Base-by-base conservation (phyloP, 1,140 invertebrate species). In the Brachionus calyciflorus region DNA sequence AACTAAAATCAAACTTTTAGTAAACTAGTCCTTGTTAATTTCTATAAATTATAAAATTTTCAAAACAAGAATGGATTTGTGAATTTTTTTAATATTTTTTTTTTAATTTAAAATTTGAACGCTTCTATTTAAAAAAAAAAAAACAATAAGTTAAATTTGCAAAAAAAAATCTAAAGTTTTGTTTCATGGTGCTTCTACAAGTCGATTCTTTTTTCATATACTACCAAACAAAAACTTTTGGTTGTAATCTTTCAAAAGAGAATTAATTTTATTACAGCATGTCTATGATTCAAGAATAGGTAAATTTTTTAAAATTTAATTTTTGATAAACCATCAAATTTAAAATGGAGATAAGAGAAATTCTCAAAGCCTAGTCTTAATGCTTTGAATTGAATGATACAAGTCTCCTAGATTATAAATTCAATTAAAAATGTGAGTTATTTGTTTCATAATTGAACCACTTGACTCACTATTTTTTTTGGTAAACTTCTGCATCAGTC, bases 381-480 rank as follows among this genome's bases (percentile, higher is more conserved):
- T 73, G 69, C 60, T 65, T 65, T 65, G 69, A 21, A 40, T 73
- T 19, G 46, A 73, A 51, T 73, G 69, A 73, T 73, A 73, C 69
- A 73, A 51, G 28, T 73, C 69, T 73, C 69, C 69, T 65, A 65
- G 21, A 65, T 41, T n/a, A 65, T 65, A 3, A 44, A 44, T 65
- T 12, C 33, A 37, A 5, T 3, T 9, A 12, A 70, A 46, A 48
- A 10, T 30, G 1, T 14, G 17, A 17, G 65, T 33, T 48, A n/a
- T 70, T 40, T 48, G n/a, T n/a, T n/a, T n/a, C n/a, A n/a, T n/a
- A n/a, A n/a, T n/a, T n/a, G n/a, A n/a, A n/a, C n/a, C n/a, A n/a
- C n/a, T n/a, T n/a, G n/a, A n/a, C n/a, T n/a, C n/a, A n/a, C n/a
- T n/a, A n/a, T n/a, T n/a, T n/a, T n/a, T n/a, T 37, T 60, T 60